Conservation (phyloP, 2,797 vertebrate species). For the Sebastes nivosus region DNA sequence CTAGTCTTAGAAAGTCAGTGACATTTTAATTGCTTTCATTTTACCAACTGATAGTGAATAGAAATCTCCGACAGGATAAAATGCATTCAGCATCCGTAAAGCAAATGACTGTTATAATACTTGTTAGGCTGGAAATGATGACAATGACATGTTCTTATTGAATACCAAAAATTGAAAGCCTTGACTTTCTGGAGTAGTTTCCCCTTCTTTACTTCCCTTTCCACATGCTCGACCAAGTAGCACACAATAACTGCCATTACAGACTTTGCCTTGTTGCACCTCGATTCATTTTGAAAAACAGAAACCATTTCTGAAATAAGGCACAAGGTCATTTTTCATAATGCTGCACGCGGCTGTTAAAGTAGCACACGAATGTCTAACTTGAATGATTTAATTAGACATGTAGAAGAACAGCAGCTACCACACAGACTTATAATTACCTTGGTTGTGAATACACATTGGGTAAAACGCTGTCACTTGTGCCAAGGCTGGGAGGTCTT, state of each 20-base stretch:
- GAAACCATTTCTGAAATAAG: constrained; percentile 15
- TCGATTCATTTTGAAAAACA: constrained; percentile 8
- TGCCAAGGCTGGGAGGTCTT: constrained; percentile 1
- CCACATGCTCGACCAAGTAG: not conserved
- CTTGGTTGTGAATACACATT: constrained; percentile 20
- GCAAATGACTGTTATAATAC: not conserved
- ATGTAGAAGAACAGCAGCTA: constrained; percentile 18
- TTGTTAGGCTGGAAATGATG: not conserved
- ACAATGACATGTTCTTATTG: not conserved
- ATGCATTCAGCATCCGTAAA: constrained; percentile 1
- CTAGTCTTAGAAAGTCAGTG: not conserved
- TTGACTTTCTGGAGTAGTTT: not conserved
- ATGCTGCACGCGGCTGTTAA: not conserved
- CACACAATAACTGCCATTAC: not conserved
- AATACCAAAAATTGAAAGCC: not conserved
- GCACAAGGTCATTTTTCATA: constrained; percentile 33
- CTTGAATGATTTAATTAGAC: constrained; percentile 51
- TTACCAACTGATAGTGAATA: not conserved
- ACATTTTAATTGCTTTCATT: constrained; percentile 12
- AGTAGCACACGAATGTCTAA: constrained; percentile 26
- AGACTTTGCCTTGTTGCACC: not conserved
- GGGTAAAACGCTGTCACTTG: not conserved
- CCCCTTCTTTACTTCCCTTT: not conserved
- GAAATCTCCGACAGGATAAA: not conserved
- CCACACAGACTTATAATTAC: constrained; percentile 25